Percentiles rank a stretch among this genome's conserved stretches.
Conservation (phyloP, 2,797 vertebrate genomes). For the Xiphorhynchus erythropygius region DNA sequence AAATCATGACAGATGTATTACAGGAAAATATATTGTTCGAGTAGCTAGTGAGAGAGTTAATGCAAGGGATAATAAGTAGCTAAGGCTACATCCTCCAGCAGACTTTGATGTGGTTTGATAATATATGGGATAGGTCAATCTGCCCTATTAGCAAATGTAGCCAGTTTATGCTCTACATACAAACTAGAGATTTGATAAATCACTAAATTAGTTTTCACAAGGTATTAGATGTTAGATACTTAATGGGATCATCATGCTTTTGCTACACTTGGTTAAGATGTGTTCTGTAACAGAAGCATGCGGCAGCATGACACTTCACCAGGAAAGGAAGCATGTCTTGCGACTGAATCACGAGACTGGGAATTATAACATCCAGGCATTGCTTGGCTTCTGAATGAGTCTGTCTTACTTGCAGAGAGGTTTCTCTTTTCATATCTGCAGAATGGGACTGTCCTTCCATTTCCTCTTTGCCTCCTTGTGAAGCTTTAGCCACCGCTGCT, state of each 20-base stretch:
- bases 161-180: constrained; percentile 63
- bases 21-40: constrained; percentile 20
- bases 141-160: constrained; percentile 47
- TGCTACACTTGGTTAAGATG: constrained; percentile 62
- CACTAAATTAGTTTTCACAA: constrained; percentile 52
- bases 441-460: background rate
- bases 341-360: constrained; percentile 41
- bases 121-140: constrained; percentile 23
- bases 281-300: constrained; percentile 16
- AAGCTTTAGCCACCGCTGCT: background rate
- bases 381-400: background rate
- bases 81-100: background rate
- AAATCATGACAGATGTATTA: constrained; percentile 24
- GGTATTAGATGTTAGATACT: constrained; percentile 34
- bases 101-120: constrained; percentile 34
- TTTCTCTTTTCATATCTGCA: background rate
- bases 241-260: constrained; percentile 66
- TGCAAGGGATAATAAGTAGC: constrained; percentile 47
- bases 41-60: constrained; percentile 25
- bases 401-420: background rate
- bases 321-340: constrained; percentile 41
- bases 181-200: constrained; percentile 72
- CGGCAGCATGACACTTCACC: constrained; percentile 36
- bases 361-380: constrained; percentile 9
- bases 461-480: background rate